Evolutionary conservation across 1,140 invertebrate species (phyloP), one percentile per base, ranked within the genome.

Genomic region (Trichogramma pretiosum): DNA sequence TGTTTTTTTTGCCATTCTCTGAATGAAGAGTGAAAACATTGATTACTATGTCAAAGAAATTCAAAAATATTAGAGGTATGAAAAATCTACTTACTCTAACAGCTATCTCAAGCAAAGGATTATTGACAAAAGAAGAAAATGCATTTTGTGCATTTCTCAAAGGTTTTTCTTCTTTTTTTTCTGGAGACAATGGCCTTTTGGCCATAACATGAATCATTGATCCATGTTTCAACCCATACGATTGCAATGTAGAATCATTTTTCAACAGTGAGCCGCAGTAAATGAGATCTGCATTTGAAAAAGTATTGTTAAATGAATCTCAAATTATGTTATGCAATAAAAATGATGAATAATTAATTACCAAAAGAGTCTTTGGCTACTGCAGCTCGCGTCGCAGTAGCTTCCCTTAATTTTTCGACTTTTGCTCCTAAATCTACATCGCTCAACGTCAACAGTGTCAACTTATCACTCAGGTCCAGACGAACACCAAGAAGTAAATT

Each of bases 251-350:
- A 7, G 62, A 51, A 9, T 75, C 66, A 53, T 77, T 70, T 46
- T 77, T 72, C 3, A 79, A 54, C 35, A 75, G 60, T 51, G 68
- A 65, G 10, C 77, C 77, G 56, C 73, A 74, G 52, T 74, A 78
- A 46, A 74, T 63, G 14, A 79, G 59, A 60, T 77, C 77, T 78
- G 40, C n/a, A n/a, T n/a, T n/a, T n/a, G n/a, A n/a, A 4, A 58
- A 60, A 48, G 14, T 51, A 52, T 53, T 52, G 51, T 30, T 36
- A 50, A 47, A 26, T 19, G 34, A 17, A 38, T 16, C 22, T 22
- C 10, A 33, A 13, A 33, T 36, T 39, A 36, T 32, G 14, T 42
- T 33, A 22, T 10, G 5, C 16, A 11, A 49, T 26, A 22, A 59
- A 39, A 35, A 50, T 32, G n/a, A 38, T 47, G 47, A 45, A 43